phyloP scores from a whole-genome alignment of 2,113 vertebrate genomes.

The Engystomops pustulosus region DNA sequence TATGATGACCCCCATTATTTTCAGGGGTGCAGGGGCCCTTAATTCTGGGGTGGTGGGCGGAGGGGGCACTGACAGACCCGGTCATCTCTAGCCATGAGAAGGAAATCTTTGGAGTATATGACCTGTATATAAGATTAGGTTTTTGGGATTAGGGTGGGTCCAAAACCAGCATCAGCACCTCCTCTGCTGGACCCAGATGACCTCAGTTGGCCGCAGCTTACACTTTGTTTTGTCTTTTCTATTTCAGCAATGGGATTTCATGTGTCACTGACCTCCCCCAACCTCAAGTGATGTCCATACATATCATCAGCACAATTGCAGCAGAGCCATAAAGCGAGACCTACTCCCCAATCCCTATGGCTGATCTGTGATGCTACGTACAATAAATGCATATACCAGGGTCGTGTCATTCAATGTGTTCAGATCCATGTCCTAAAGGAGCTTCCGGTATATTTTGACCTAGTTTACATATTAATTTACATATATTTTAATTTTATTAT shows the following conservation, averaged over 20 bases:
- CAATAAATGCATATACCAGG: not conserved
- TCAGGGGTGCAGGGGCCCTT: too few species aligned
- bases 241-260: conserved; percentile 90
- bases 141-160: not conserved
- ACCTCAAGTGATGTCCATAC: not conserved
- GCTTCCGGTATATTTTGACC: too few species aligned
- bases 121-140: too few species aligned
- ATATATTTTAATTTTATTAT: too few species aligned
- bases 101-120: too few species aligned
- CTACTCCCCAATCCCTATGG: not conserved
- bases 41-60: too few species aligned
- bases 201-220: not conserved
- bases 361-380: not conserved
- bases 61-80: too few species aligned
- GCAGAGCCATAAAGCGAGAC: not conserved
- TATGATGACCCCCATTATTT: not conserved
- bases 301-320: not conserved
- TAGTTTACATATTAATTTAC: too few species aligned
- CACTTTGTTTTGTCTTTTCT: not conserved
- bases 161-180: not conserved
- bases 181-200: not conserved
- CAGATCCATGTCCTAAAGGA: too few species aligned
- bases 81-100: too few species aligned
- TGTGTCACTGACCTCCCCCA: conserved; percentile 73
- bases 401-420: too few species aligned